These are phyloP conservation scores for Chelonus insularis DNA, from an alignment of 1,140 invertebrate species.

Conservation along the genomic window DNA sequence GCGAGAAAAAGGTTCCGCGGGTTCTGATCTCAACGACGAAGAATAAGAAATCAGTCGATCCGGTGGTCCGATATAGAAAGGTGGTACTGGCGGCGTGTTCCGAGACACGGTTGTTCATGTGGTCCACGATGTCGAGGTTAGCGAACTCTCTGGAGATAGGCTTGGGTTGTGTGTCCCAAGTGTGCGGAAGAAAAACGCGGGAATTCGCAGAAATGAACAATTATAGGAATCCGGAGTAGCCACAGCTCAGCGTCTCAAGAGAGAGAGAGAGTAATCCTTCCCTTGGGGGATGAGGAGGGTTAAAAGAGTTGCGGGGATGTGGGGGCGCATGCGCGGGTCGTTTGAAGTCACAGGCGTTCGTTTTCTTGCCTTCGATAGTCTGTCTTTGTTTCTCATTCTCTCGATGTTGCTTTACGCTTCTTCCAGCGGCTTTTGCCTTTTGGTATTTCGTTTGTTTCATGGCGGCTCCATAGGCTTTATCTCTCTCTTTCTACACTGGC, in stretches of 20 bases:
- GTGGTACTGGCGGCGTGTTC: slow-evolving; percentile 37
- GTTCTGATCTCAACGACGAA: neutral
- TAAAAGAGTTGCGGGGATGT: slow-evolving; percentile 31
- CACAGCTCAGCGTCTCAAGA: slow-evolving; percentile 29
- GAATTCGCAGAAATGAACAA: slow-evolving; percentile 61
- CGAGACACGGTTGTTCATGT: slow-evolving; percentile 28
- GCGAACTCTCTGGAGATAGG: slow-evolving; percentile 28
- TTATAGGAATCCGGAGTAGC: slow-evolving; percentile 59
- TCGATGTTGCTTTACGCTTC: slow-evolving; percentile 34
- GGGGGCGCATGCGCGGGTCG: slow-evolving; percentile 50
- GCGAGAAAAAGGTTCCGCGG: neutral
- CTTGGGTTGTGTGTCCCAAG: slow-evolving; percentile 20
- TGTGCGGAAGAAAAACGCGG: slow-evolving; percentile 46
- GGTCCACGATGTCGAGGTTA: slow-evolving; percentile 14
- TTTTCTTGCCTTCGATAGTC: slow-evolving; percentile 39
- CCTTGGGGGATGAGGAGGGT: slow-evolving; percentile 34
- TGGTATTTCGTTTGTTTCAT: slow-evolving; percentile 59
- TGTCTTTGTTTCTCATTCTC: slow-evolving; percentile 25
- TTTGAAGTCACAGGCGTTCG: slow-evolving; percentile 54
- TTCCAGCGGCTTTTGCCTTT: slow-evolving; percentile 38
- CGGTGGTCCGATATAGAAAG: slow-evolving; percentile 39
- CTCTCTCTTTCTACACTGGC: slow-evolving; percentile 26
- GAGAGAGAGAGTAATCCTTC: slow-evolving; percentile 27
- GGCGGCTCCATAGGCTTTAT: slow-evolving; percentile 29
- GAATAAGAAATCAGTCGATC: slow-evolving; percentile 26